These are phyloP conservation scores for Orthochromis indermauri DNA, from an alignment of 2,113 vertebrate species.

Conservation along the genomic window DNA sequence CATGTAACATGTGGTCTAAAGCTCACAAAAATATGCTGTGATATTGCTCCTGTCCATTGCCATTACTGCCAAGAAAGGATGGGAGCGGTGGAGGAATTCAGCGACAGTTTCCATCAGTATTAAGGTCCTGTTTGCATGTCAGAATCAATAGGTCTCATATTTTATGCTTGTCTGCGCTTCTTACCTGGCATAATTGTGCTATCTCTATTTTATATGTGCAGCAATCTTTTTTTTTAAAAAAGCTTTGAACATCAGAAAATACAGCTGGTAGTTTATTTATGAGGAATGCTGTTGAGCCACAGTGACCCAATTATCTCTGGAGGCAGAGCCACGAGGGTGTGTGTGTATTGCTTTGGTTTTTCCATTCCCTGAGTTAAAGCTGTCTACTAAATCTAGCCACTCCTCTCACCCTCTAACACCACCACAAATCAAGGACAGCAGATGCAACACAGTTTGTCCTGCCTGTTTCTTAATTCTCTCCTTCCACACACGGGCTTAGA, in stretches of 20 bases:
- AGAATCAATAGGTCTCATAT: background rate
- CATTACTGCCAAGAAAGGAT: background rate
- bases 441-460: background rate
- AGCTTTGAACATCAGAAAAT: background rate
- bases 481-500: background rate
- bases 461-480: background rate
- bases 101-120: background rate
- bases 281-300: background rate
- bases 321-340: slow-evolving; percentile 35
- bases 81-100: background rate
- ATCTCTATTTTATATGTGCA: background rate
- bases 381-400: slow-evolving; percentile 11
- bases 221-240: rapidly evolving
- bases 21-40: background rate
- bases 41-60: background rate
- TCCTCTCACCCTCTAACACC: background rate
- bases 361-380: slow-evolving; percentile 4
- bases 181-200: background rate
- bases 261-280: background rate
- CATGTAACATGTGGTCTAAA: background rate
- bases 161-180: background rate
- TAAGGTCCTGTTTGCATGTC: background rate
- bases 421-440: background rate
- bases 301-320: slow-evolving; percentile 41
- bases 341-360: slow-evolving; percentile 42